Base-by-base conservation (phyloP, 2,113 vertebrate genomes). In the Paramormyrops kingsleyae region DNA sequence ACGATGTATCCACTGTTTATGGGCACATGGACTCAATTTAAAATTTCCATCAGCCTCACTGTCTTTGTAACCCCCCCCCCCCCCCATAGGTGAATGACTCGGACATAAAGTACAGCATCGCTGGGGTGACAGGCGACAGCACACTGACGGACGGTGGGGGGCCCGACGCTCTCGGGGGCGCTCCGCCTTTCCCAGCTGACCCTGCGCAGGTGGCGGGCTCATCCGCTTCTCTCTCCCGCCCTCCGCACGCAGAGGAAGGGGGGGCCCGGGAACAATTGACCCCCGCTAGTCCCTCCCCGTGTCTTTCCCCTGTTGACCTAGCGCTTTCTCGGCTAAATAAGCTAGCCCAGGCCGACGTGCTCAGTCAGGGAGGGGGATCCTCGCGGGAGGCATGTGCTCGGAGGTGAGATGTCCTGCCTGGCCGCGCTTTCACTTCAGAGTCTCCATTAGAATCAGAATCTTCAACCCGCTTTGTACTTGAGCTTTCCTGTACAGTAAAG, bases 1-100 rank as follows among this genome's bases (percentile, higher is more conserved):
- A 42, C 17, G 1, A 8, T 42, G 35, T 19, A 8, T 42, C 74
- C 0, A 0, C 70, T 77, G 27, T 77, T 77, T 17, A 39, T 77
- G 70, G 70, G 31, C 31, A 77, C 13, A 7, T 77, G 5, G 70
- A 7, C 31, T 39, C 8, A 1, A 74, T 39, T 35, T 31, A 5
- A 15, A 17, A 77, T 77, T 39, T 77, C 70, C 12, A 35, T 5
- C 13, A 17, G 74, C 35, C 12, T 80, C 74, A 80, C 31, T 80
- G 35, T 19, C 35, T 80, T 80, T 80, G 35, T 17, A 17, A 9
- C 66, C 46, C 46, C n/a, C 70, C 31, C 70, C 31, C 3, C 31
- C 70, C 74, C 74, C 35, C 6, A 13, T 83, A 98, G 98, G 93
- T 89, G 80, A 94, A 90, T 52, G 95, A 96, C 87, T 90, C 92